These are phyloP conservation scores for Pygoscelis adeliae DNA, from an alignment of 2,113 vertebrate genomes.

Conservation along the genomic window DNA sequence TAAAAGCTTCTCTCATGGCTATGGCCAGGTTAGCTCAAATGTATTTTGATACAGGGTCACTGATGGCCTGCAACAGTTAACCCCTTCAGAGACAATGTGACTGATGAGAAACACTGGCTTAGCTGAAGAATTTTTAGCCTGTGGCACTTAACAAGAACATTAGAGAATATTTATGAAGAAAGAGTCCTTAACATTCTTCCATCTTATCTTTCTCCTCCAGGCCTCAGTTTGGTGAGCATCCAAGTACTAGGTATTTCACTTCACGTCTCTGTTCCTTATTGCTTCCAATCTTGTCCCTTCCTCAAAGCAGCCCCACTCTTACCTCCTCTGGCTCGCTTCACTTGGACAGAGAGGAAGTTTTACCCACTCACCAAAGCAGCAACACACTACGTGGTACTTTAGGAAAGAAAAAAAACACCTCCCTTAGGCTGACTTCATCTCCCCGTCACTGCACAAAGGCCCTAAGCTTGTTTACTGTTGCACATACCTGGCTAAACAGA, in stretches of 20 bases:
- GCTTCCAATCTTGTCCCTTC: neutral
- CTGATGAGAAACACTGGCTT: neutral
- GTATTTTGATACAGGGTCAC: neutral
- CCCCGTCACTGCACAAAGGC: neutral
- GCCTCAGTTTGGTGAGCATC: neutral
- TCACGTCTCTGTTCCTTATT: neutral
- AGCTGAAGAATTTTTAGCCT: neutral
- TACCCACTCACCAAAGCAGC: neutral
- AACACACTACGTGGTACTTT: neutral
- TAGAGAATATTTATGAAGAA: neutral
- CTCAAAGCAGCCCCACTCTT: neutral
- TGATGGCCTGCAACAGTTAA: neutral
- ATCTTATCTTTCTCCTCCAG: neutral
- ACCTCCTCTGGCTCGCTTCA: neutral
- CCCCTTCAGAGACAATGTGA: accelerated
- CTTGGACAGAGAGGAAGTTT: neutral
- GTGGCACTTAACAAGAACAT: neutral
- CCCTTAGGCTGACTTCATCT: neutral
- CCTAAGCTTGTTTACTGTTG: neutral
- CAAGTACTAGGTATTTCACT: neutral
- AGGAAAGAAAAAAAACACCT: neutral
- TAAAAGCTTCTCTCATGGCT: neutral
- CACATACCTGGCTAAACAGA: neutral
- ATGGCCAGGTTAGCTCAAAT: neutral
- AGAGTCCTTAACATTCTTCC: neutral